phyloP scores from a whole-genome alignment of 2,888 invertebrate species.

The Hyppa rectilinea region DNA sequence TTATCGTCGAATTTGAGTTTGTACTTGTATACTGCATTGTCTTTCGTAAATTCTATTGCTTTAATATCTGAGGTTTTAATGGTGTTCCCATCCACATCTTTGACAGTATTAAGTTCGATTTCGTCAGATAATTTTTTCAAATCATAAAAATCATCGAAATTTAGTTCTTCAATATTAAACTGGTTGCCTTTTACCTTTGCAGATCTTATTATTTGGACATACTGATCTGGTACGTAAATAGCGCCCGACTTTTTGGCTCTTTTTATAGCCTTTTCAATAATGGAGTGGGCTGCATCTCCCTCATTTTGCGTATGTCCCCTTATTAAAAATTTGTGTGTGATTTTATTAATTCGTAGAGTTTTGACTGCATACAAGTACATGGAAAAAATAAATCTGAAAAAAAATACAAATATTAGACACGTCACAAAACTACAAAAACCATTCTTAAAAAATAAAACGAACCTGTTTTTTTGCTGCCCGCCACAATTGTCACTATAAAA shows the following conservation, averaged over 20 bases:
- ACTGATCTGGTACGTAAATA: conserved; percentile 25
- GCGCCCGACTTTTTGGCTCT: conserved; percentile 4
- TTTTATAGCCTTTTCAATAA: conserved; percentile 17
- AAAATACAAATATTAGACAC: conserved; percentile 18
- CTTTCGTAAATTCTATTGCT: too few species aligned
- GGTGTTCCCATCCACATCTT: conserved; percentile 46
- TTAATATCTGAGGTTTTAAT: conserved; percentile 23
- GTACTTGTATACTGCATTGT: too few species aligned
- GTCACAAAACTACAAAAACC: conserved; percentile 7
- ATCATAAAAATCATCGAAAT: conserved; percentile 29
- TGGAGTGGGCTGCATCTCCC: conserved; percentile 17
- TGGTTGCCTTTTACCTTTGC: conserved; percentile 23
- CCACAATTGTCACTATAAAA: conserved; percentile 16
- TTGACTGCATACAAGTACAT: conserved; percentile 32
- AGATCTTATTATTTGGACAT: conserved; percentile 19
- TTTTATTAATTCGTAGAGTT: conserved; percentile 22
- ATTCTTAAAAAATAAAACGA: conserved; percentile 3
- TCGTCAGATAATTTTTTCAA: conserved; percentile 15
- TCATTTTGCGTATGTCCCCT: conserved; percentile 4
- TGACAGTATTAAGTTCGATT: conserved; percentile 33
- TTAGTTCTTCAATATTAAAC: conserved; percentile 13
- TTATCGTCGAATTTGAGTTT: too few species aligned
- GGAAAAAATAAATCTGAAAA: conserved; percentile 23
- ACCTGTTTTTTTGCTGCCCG: conserved; percentile 40
- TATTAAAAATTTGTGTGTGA: conserved; percentile 28